A percentile compares a stretch with the other conserved stretches of the same genome.
phyloP scores from a whole-genome alignment of 2,797 vertebrate genomes.

The Anguilla obscura region DNA sequence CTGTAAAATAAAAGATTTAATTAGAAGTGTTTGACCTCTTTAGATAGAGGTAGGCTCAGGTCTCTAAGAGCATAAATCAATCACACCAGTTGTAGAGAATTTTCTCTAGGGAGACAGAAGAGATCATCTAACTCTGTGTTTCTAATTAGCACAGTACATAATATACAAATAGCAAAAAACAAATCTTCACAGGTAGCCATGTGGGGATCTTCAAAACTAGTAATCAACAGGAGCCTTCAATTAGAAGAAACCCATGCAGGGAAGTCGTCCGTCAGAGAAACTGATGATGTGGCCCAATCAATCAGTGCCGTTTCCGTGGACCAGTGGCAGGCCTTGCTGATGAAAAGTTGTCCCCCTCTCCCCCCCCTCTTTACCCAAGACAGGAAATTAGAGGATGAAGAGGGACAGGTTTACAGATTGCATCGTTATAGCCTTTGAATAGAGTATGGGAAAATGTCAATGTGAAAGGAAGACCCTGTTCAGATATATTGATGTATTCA shows the following conservation, averaged over 20 bases:
- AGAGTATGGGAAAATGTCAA: constrained; percentile 9
- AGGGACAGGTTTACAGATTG: constrained; percentile 7
- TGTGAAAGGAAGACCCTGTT: constrained; percentile 16
- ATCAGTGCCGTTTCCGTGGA: neutral
- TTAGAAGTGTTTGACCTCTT: constrained; percentile 6
- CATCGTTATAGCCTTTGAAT: constrained; percentile 9
- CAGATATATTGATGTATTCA: neutral
- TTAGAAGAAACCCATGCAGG: constrained; percentile 1
- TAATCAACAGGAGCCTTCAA: constrained; percentile 5
- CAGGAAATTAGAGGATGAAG: constrained; percentile 5
- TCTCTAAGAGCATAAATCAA: constrained; percentile 13
- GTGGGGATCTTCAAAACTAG: neutral
- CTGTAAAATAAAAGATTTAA: constrained; percentile 2
- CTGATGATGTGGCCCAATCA: neutral
- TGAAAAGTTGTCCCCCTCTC: neutral
- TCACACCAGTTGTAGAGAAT: neutral
- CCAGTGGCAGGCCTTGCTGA: neutral
- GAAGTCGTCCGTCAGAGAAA: constrained; percentile 2
- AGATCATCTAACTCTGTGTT: constrained; percentile 8
- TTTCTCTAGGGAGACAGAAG: neutral
- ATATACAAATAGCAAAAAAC: constrained; percentile 1
- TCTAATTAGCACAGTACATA: neutral
- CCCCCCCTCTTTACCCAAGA: neutral
- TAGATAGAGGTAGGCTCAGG: neutral
- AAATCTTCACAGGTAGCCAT: neutral